Evolutionary conservation across 2,113 vertebrate genomes (phyloP).

Genomic region (Tichodroma muraria): DNA sequence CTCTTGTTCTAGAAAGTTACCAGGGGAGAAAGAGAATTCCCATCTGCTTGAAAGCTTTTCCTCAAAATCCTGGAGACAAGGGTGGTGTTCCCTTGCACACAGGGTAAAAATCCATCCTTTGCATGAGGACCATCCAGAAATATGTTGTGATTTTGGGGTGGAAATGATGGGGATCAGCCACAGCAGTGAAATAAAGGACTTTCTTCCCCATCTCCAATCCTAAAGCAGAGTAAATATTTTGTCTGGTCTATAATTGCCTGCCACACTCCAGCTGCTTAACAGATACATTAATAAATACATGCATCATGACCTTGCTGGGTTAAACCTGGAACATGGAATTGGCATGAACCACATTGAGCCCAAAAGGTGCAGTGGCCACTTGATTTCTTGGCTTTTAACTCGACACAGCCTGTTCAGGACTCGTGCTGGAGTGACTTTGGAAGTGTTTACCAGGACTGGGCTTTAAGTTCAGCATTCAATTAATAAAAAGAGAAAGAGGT

Average conservation of each 20-base stretch:
- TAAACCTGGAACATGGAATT: neutral
- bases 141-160: rapidly evolving
- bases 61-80: neutral
- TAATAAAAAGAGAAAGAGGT: slow-evolving; percentile 50
- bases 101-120: neutral
- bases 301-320: neutral
- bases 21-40: neutral
- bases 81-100: rapidly evolving
- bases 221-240: neutral
- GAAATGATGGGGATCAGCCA: neutral
- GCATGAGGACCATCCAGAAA: neutral
- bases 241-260: neutral
- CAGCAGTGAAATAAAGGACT: neutral
- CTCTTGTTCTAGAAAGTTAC: neutral
- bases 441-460: neutral
- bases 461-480: neutral
- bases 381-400: neutral
- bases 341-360: neutral
- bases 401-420: rapidly evolving
- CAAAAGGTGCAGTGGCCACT: neutral
- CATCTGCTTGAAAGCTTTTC: neutral
- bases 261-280: neutral
- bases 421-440: neutral
- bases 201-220: neutral
- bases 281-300: neutral